phyloP scores from a whole-genome alignment of 35 echinoderm and acorn worm species.

The Stichopus chloronotus region DNA sequence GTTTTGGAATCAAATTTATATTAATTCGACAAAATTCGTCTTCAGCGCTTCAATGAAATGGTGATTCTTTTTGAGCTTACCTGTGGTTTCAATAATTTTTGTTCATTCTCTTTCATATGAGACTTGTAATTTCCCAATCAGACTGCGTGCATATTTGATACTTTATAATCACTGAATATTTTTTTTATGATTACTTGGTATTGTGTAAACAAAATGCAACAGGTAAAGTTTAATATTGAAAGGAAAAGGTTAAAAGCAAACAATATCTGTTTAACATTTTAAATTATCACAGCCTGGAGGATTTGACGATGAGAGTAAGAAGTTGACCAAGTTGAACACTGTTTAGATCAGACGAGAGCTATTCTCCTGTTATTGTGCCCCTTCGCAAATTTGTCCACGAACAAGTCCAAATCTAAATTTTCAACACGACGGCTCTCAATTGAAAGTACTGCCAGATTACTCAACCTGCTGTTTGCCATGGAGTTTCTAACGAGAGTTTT shows the following conservation, averaged over 20 bases:
- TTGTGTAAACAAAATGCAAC: constrained; percentile 26
- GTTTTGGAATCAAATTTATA: background rate
- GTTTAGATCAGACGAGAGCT: constrained; percentile 54
- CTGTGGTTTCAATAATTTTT: constrained; percentile 21
- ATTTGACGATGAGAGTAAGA: background rate
- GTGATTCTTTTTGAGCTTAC: background rate
- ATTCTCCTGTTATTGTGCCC: constrained; percentile 46
- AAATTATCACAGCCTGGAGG: constrained; percentile 15
- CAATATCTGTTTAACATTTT: constrained; percentile 25
- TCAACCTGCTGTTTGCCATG: constrained; percentile 51
- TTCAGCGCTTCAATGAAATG: background rate
- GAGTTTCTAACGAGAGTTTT: constrained; percentile 60
- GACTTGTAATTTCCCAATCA: constrained; percentile 50
- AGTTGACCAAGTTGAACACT: constrained; percentile 46
- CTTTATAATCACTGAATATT: background rate
- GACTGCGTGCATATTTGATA: constrained; percentile 3
- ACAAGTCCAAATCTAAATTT: constrained; percentile 27
- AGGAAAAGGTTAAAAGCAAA: background rate
- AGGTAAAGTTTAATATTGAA: constrained; percentile 19
- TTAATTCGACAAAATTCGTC: background rate
- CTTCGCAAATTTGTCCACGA: constrained; percentile 48
- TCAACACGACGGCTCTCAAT: constrained; percentile 34
- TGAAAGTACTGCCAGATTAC: constrained; percentile 50
- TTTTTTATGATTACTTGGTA: constrained; percentile 1
- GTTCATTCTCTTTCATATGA: constrained; percentile 28